Base-by-base conservation (phyloP, 1,140 invertebrate species). In the Diabrotica undecimpunctata region DNA sequence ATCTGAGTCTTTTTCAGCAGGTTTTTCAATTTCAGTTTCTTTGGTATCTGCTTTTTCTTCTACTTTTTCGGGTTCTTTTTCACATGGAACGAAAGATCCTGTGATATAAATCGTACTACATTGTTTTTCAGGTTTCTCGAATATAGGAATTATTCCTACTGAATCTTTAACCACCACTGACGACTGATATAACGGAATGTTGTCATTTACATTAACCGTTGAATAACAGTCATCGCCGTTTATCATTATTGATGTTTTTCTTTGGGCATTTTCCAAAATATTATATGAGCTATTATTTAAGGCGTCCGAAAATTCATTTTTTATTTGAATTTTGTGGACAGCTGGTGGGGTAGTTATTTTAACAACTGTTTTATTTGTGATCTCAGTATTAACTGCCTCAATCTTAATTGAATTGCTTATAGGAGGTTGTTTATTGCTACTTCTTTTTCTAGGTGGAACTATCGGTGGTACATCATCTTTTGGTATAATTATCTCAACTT, bases 161-260 rank as follows among this genome's bases (percentile, higher is more conserved):
- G 65, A 56, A 76, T 84, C 83, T 70, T 84, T 85, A 35, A 88
- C 85, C 39, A 87, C 85, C 46, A 88, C 87, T 2, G 87, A 88
- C 12, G 86, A 88, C 66, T 87, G 84, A 76, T 88, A 88, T 46
- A 87, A 78, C 9, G 86, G 84, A 10, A 83, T 82, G 63, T 85
- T 80, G 63, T 84, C 84, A 39, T 81, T 83, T 0, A 86, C 83
- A 71, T 86, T 87, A 74, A 87, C 83, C 5, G 84, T 86, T 36
- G 85, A 84, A 73, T 87, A 87, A 77, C 87, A 88, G 76, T 87
- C 84, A 69, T 90, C 87, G 6, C 87, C 87, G 71, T 86, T 90
- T 62, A 91, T 90, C 76, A 90, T 78, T 67, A 91, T 90, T 6
- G 89, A 91, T 5, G 89, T 91, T 78, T 88, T 87, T 73, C 84